Evolutionary conservation across 2,113 vertebrate genomes (phyloP).

Genomic region (Apodemus speciosus): DNA sequence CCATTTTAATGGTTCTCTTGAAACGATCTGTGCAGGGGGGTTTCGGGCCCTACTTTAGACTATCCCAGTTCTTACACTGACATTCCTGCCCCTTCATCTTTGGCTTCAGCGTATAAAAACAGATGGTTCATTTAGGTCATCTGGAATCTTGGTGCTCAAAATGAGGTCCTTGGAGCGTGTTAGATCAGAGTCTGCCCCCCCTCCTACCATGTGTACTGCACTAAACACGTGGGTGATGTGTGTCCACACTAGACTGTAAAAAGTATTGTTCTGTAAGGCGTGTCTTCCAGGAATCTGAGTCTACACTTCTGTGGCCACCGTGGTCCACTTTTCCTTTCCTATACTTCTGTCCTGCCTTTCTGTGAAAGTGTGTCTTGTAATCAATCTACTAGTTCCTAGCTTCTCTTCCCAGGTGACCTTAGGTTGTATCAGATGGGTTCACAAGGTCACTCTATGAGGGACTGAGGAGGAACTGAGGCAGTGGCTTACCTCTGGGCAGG

Average conservation of each 20-base stretch:
- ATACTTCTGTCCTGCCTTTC: conserved; percentile 47
- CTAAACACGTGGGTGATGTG: not conserved
- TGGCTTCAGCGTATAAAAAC: not conserved
- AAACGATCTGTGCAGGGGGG: not conserved
- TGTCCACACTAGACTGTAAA: not conserved
- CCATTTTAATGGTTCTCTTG: not conserved
- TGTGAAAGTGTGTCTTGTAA: not conserved
- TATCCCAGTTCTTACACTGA: not conserved
- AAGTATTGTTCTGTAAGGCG: not conserved
- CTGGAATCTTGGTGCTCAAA: not conserved
- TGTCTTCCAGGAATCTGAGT: not conserved
- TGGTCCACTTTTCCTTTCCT: not conserved
- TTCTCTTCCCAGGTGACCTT: not conserved
- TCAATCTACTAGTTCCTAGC: not conserved
- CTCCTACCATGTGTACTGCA: not conserved
- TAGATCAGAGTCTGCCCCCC: not conserved
- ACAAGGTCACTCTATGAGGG: too few relatives aligned
- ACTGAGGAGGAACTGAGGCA: not conserved
- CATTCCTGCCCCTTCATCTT: not conserved
- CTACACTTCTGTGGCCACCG: not conserved
- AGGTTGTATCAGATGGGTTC: not conserved
- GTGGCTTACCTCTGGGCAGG: not conserved
- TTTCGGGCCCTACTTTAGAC: not conserved
- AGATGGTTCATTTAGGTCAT: not conserved
- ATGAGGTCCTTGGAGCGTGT: not conserved